A percentile compares a stretch with the other conserved stretches of the same genome.
These are phyloP conservation scores for Erinaceus europaeus DNA, from an alignment of 2,113 vertebrate genomes.

Conservation along the genomic window DNA sequence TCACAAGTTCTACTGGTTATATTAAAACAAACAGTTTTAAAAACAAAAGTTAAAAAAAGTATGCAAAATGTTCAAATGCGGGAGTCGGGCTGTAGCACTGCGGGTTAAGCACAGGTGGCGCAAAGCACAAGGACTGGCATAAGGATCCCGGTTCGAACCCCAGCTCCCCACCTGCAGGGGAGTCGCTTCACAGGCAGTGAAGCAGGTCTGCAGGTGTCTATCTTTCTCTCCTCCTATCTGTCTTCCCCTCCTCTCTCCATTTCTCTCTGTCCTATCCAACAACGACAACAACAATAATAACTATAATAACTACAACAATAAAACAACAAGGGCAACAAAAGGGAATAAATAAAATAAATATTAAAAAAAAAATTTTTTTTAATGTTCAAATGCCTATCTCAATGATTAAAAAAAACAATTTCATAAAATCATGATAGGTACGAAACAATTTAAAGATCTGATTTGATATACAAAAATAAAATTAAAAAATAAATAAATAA, in stretches of 20 bases:
- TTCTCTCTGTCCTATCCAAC: too few relatives aligned
- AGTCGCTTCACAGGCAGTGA: too few relatives aligned
- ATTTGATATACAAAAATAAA: background rate
- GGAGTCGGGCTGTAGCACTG: background rate
- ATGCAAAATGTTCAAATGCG: background rate
- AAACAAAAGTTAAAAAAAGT: background rate
- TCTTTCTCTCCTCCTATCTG: too few relatives aligned
- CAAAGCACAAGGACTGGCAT: too few relatives aligned
- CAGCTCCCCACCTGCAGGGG: background rate
- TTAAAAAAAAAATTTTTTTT: too few relatives aligned
- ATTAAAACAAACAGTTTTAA: constrained; percentile 6
- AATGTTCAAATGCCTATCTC: too few relatives aligned
- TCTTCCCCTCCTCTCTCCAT: too few relatives aligned
- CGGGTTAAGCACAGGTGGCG: background rate
- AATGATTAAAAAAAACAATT: constrained; percentile 22
- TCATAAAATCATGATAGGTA: constrained; percentile 17
- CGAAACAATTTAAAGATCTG: background rate
- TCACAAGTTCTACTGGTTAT: background rate
- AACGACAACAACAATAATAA: too few relatives aligned
- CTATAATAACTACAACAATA: too few relatives aligned
- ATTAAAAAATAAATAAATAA: constrained; percentile 3
- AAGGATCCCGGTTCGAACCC: background rate
- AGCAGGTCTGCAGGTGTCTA: too few relatives aligned
- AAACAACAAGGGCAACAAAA: too few relatives aligned
- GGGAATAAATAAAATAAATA: too few relatives aligned